Percentiles rank a stretch among this genome's conserved stretches.
phyloP scores from a whole-genome alignment of 2,888 invertebrate genomes.

The Mesorhabditis sp. region DNA sequence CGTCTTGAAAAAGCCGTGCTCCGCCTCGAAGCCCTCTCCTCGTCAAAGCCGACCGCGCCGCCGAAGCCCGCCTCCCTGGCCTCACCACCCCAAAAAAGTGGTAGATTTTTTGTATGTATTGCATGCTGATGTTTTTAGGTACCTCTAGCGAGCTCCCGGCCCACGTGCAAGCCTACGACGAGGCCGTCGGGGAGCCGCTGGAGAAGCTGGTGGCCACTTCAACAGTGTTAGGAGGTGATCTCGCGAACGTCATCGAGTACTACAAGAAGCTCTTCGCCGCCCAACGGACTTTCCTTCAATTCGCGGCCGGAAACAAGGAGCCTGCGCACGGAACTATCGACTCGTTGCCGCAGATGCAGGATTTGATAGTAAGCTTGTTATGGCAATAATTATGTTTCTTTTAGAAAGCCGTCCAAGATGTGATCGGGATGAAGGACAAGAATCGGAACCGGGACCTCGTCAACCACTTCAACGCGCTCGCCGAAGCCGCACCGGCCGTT shows the following conservation, averaged over 20 bases:
- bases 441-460: slow-evolving; percentile 80
- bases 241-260: too few relatives aligned
- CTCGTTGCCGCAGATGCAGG: background rate
- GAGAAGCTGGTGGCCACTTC: background rate
- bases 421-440: slow-evolving; percentile 82
- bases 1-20: background rate
- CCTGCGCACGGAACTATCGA: slow-evolving; percentile 66
- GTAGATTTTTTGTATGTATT: too few relatives aligned
- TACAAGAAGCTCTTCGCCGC: slow-evolving; percentile 64
- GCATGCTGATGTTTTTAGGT: too few relatives aligned
- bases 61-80: background rate
- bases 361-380: background rate
- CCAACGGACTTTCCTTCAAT: slow-evolving; percentile 76
- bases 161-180: background rate
- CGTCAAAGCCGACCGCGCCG: background rate
- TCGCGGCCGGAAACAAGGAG: slow-evolving; percentile 75
- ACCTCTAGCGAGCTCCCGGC: background rate
- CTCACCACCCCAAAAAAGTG: too few relatives aligned
- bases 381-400: background rate
- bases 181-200: background rate
- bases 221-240: too few relatives aligned
- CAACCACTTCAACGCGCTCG: slow-evolving; percentile 91
- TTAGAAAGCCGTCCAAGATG: background rate
- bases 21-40: background rate
- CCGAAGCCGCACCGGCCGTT: slow-evolving; percentile 87